Conservation (phyloP, 2,888 invertebrate species). For the Diadegma fenestrale region DNA sequence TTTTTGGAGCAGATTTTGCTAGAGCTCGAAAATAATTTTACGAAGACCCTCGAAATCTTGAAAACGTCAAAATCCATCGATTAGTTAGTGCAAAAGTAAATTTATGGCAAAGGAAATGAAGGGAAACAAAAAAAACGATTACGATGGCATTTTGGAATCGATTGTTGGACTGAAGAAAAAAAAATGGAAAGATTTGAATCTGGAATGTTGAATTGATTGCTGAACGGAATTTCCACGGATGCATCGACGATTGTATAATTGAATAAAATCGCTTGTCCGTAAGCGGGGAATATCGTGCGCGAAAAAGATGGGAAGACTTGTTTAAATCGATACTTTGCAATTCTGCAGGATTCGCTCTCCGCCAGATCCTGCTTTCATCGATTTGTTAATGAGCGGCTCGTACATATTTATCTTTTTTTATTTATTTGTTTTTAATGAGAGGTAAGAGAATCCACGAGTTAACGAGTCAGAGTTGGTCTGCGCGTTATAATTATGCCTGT, state of each 20-base stretch:
- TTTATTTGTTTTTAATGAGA: constrained; percentile 24
- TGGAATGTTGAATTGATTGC: constrained; percentile 5
- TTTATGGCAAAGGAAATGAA: background rate
- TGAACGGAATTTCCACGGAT: background rate
- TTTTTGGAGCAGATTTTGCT: background rate
- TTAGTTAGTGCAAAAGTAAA: background rate
- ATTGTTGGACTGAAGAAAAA: background rate
- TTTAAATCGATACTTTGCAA: constrained; percentile 44
- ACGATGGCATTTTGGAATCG: constrained; percentile 11
- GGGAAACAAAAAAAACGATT: constrained; percentile 2
- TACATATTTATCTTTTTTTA: background rate
- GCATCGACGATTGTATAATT: constrained; percentile 31
- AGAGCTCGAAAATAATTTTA: background rate
- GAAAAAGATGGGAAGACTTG: background rate
- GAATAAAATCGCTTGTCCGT: no score
- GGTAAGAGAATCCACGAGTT: constrained; percentile 28
- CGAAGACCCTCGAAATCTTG: background rate
- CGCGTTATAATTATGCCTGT: constrained; percentile 61
- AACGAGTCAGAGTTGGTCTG: constrained; percentile 29
- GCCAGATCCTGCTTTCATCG: constrained; percentile 45
- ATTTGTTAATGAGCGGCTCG: constrained; percentile 16
- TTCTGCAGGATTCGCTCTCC: constrained; percentile 36
- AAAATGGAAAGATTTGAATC: constrained; percentile 12
- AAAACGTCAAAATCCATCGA: background rate
- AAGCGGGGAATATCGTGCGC: background rate